Evolutionary conservation across 2,113 vertebrate species (phyloP).

Genomic region (Fregetta grallaria): DNA sequence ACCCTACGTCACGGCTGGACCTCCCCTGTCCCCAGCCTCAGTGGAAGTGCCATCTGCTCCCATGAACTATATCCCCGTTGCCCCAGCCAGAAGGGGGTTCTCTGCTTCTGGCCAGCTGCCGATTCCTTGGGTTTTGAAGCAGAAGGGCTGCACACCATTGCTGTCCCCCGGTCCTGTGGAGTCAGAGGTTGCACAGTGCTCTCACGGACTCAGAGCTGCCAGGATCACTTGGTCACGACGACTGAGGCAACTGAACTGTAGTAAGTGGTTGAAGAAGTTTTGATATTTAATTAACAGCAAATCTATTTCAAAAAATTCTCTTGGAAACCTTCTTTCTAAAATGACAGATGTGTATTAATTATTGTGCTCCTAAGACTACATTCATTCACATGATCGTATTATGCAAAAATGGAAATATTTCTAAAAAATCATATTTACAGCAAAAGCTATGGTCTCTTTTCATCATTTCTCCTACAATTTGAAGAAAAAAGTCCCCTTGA

Average conservation of each 20-base stretch:
- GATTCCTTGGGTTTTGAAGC: not conserved
- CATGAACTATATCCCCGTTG: rapidly evolving
- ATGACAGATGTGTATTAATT: not conserved
- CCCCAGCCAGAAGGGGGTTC: not conserved
- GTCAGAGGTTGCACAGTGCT: not conserved
- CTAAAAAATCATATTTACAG: not conserved
- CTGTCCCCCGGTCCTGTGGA: not conserved
- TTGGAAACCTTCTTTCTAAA: not conserved
- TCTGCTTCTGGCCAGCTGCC: not conserved
- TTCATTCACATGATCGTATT: not conserved
- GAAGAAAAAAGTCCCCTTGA: not conserved
- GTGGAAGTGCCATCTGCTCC: not conserved
- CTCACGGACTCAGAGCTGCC: rapidly evolving
- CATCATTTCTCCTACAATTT: not conserved
- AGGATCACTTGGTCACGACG: not conserved
- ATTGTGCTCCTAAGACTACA: not conserved
- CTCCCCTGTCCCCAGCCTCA: rapidly evolving
- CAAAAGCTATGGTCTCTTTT: not conserved
- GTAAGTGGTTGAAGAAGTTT: not conserved
- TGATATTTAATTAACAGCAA: not conserved
- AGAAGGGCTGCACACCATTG: not conserved
- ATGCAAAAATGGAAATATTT: not conserved
- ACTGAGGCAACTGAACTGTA: not conserved
- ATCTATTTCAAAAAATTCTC: not conserved
- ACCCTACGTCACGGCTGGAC: not conserved